Base-by-base conservation (phyloP, 2,797 vertebrate genomes). In the Malacoctenus gilli region DNA sequence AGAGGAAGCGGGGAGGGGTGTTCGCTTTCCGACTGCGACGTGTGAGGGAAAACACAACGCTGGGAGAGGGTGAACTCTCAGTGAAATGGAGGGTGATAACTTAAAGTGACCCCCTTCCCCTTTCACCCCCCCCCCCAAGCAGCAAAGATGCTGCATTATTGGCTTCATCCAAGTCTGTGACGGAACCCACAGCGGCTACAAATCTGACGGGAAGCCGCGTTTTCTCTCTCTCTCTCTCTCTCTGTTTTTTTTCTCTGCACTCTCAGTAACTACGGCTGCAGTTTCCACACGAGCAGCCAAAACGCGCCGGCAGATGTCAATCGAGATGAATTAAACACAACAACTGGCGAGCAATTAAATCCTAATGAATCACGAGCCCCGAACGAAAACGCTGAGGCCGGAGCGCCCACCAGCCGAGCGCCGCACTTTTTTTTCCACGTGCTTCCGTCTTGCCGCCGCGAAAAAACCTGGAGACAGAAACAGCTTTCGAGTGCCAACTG, bases 131-230 rank as follows among this genome's bases (percentile, higher is more conserved):
- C 16, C 15, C n/a, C 4, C 5, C 2, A 9, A 66, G 71, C 61
- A 40, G 74, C 12, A 40, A 5, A 28, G 14, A 64, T 37, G 66
- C 36, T 47, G 61, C 53, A 65, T 58, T 22, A 36, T 65, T 68
- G 23, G 68, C 64, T 68, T 72, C 43, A 47, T 50, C 42, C 62
- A 59, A 65, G 75, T 70, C 72, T 74, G 65, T 35, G 31, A 22
- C 35, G 57, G 55, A 87, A 77, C 59, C 58, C 63, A 69, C 47
- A 66, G 70, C 59, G 67, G 69, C 82, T 85, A 75, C 68, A 78
- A 18, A 63, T 78, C 64, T 71, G 35, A 72, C 50, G 62, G 63
- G 42, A 75, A 30, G 37, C 30, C 52, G 20, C 63, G n/a, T n/a
- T n/a, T n/a, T n/a, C n/a, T n/a, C n/a, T n/a, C 34, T 53, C 64